A percentile compares a stretch with the other conserved stretches of the same genome.
Conservation (phyloP, 2,888 invertebrate genomes). For the Lapara coniferarum region DNA sequence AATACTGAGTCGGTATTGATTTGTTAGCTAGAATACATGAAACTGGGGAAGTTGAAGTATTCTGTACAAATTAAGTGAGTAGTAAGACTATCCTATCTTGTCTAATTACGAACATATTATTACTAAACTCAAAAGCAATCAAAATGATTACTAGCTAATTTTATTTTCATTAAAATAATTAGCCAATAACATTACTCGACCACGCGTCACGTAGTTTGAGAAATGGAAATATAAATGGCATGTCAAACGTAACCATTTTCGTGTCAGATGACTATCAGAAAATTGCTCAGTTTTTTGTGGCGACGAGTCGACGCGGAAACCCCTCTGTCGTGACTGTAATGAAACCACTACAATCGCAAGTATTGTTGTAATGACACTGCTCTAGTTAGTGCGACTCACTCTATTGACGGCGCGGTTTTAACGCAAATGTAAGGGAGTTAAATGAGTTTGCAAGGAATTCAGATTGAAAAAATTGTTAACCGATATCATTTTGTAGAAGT, state of each 20-base stretch:
- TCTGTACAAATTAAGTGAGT: too few species aligned
- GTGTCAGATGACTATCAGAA: conserved; percentile 78
- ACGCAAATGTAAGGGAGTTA: not conserved
- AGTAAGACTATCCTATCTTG: not conserved
- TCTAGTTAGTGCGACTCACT: conserved; percentile 16
- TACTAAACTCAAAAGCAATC: conserved; percentile 22
- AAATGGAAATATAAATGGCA: conserved; percentile 79
- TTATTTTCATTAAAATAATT: conserved; percentile 24
- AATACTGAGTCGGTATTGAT: too few species aligned
- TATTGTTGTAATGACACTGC: conserved; percentile 22
- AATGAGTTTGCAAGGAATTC: not conserved
- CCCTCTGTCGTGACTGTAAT: conserved; percentile 64
- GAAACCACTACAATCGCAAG: conserved; percentile 44
- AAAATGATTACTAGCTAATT: conserved; percentile 17
- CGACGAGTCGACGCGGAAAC: conserved; percentile 59
- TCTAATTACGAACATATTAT: not conserved
- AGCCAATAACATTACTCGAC: conserved; percentile 32
- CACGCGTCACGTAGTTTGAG: conserved; percentile 53
- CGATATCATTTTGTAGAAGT: too few species aligned
- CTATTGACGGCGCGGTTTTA: conserved; percentile 22
- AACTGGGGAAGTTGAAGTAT: too few species aligned
- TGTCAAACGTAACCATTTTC: conserved; percentile 75
- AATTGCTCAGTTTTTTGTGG: conserved; percentile 77
- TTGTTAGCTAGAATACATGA: too few species aligned
- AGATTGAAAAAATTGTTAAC: not conserved